Evolutionary conservation across 1,140 invertebrate species (phyloP), one percentile per base, ranked within the genome.

Genomic region (Xylocopa sonorina): DNA sequence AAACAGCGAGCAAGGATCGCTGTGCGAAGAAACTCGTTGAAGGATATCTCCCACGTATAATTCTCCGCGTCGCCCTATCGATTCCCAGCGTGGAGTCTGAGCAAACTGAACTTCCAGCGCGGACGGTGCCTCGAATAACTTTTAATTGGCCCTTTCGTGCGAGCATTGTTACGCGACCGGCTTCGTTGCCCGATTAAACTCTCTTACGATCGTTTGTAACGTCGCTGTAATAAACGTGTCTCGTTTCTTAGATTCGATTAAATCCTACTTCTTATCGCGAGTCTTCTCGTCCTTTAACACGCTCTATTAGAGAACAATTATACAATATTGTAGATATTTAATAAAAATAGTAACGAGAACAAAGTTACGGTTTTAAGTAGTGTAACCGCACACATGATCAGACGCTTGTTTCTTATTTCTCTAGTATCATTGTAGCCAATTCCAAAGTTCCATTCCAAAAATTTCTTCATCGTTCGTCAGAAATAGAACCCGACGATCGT

Each of bases 91-190:
- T 58, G 21, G 60, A 64, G 18, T 10, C 21, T 32, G 21, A 18
- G 27, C 27, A 34, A 68, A 78, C 60, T 73, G 57, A 57, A 73
- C 60, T 66, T 34, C 55, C 34, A 2, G 32, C 62, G 62, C 38
- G 38, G 38, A 67, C 50, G 46, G 27, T 51, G 53, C 34, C 58
- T 51, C 34, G 76, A 84, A 84, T 86, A 91, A 91, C 89, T 92
- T 90, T 91, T 91, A 91, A 91, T 92, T 91, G 88, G 85, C 81
- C 91, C 87, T 88, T 90, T 87, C 86, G 88, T 89, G 89, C 88
- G 87, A 73, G 18, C 79, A 78, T 72, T 78, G 75, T 85, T 83
- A 73, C 80, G 68, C 67, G 63, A 32, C 12, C 64, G 34, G 64
- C 43, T 41, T 62, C 12, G 60, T 62, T 10, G n/a, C 7, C 0